A percentile compares a stretch with the other conserved stretches of the same genome.
Evolutionary conservation across 2,113 vertebrate species (phyloP).

Genomic region (Eidolon helvum): DNA sequence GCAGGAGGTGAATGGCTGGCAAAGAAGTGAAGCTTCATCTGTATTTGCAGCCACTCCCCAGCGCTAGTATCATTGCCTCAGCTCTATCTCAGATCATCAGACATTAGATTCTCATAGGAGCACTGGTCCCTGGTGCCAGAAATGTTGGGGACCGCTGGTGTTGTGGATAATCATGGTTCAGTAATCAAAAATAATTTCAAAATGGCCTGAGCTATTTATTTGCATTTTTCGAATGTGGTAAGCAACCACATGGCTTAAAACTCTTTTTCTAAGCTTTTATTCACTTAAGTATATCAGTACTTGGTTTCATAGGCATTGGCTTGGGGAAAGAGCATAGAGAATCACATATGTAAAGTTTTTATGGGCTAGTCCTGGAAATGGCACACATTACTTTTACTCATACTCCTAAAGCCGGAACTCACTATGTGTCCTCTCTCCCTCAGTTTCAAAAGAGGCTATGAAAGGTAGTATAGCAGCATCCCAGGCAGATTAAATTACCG

Average conservation of each 20-base stretch:
- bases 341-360: not conserved
- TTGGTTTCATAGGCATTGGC: not conserved
- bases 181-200: not conserved
- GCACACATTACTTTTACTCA: not conserved
- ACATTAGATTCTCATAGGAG: no score
- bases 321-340: not conserved
- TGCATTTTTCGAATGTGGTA: not conserved
- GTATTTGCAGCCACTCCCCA: no score
- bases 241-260: not conserved
- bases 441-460: not conserved
- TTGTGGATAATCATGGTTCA: not conserved
- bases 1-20: no score
- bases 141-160: no score
- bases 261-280: not conserved
- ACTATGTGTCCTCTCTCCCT: not conserved
- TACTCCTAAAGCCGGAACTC: not conserved
- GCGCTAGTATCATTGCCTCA: no score
- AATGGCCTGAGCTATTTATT: not conserved
- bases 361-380: not conserved
- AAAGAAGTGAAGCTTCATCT: no score
- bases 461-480: not conserved
- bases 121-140: no score
- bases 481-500: not conserved
- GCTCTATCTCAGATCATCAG: no score
- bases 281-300: not conserved